A percentile compares a stretch with the other conserved stretches of the same genome.
Conservation (phyloP, 2,113 vertebrate genomes). For the Nothobranchius kuhntae region DNA sequence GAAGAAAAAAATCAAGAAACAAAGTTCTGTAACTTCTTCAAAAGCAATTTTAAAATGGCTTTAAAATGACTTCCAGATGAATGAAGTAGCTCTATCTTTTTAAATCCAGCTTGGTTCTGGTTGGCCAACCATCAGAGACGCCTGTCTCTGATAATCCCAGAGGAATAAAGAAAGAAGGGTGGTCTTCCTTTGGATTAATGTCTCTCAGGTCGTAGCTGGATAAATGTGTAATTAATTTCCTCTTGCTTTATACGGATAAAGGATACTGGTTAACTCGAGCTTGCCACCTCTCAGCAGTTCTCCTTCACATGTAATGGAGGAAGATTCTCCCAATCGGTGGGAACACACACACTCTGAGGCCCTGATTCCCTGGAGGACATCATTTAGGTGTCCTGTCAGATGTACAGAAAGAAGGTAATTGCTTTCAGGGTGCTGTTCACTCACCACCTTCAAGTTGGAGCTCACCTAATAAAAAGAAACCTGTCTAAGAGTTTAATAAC, state of each 20-base stretch:
- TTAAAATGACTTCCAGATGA: slow-evolving; percentile 1
- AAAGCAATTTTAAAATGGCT: too few species aligned
- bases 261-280: slow-evolving; percentile 47
- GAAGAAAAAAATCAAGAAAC: too few species aligned
- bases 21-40: too few species aligned
- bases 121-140: slow-evolving; percentile 36
- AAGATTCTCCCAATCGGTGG: slow-evolving; percentile 33
- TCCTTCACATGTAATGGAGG: slow-evolving; percentile 27
- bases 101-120: slow-evolving; percentile 14
- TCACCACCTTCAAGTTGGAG: background rate
- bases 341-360: slow-evolving; percentile 41
- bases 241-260: slow-evolving; percentile 41
- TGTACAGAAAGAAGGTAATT: slow-evolving; percentile 43
- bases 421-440: slow-evolving; percentile 25
- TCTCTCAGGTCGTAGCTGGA: slow-evolving; percentile 56
- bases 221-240: slow-evolving; percentile 64
- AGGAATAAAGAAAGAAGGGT: slow-evolving; percentile 13
- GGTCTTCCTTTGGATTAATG: slow-evolving; percentile 46
- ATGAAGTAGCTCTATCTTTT: slow-evolving; percentile 7
- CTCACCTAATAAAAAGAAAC: slow-evolving; percentile 8
- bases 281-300: slow-evolving; percentile 37
- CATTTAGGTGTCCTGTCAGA: slow-evolving; percentile 45
- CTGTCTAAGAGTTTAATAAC: slow-evolving; percentile 23
- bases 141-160: slow-evolving; percentile 45
- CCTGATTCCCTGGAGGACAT: slow-evolving; percentile 24